phyloP scores from a whole-genome alignment of 2,113 vertebrate species.

The Poeciliopsis turrubarensis region DNA sequence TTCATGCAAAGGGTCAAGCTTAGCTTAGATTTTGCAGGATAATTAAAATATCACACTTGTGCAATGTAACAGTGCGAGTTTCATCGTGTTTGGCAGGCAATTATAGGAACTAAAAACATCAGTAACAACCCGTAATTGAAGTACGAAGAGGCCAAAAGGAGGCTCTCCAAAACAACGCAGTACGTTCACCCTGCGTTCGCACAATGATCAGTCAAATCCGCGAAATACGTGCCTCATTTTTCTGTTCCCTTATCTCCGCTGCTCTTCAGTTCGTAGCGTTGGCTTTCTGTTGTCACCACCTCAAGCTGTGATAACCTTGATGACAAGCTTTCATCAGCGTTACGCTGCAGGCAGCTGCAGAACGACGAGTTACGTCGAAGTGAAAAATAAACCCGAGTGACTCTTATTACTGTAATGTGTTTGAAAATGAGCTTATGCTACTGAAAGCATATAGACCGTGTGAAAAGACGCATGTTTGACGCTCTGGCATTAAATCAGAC shows the following conservation, averaged over 20 bases:
- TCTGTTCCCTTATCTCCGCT: slow-evolving; percentile 1
- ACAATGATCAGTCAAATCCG: not conserved
- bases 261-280: not conserved
- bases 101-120: too few relatives aligned
- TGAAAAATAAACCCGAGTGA: not conserved
- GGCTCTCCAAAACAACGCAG: not conserved
- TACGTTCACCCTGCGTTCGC: not conserved
- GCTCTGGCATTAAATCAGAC: too few relatives aligned
- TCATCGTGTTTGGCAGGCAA: too few relatives aligned
- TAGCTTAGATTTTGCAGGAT: not conserved
- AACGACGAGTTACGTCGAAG: not conserved
- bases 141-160: not conserved
- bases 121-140: not conserved
- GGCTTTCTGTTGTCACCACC: slow-evolving; percentile 7
- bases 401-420: slow-evolving; percentile 7
- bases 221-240: slow-evolving; percentile 2
- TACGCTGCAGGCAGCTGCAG: not conserved
- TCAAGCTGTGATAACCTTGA: not conserved
- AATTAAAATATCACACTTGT: too few relatives aligned
- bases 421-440: not conserved
- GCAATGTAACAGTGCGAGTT: too few relatives aligned
- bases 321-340: slow-evolving; percentile 15
- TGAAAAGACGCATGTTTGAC: too few relatives aligned
- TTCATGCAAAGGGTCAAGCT: not conserved
- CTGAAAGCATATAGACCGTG: not conserved